phyloP scores from a whole-genome alignment of 2,797 vertebrate genomes.

The Discoglossus pictus region DNA sequence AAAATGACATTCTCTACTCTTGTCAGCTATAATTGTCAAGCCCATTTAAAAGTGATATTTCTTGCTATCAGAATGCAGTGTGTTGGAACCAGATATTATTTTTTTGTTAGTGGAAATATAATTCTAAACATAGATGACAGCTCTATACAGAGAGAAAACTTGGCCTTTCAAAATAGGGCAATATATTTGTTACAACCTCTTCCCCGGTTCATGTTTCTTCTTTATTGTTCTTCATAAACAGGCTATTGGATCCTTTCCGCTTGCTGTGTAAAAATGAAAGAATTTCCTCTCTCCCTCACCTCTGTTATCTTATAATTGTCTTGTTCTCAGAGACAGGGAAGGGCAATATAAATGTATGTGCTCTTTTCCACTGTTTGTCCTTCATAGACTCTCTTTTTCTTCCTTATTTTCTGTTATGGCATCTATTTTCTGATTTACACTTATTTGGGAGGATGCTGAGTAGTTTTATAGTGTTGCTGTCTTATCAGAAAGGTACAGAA shows the following conservation, averaged over 20 bases:
- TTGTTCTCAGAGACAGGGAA: constrained; percentile 72
- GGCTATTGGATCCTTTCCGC: constrained; percentile 69
- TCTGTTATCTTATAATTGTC: constrained; percentile 80
- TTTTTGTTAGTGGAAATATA: constrained; percentile 38
- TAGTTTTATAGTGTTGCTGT: neutral
- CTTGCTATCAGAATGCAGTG: constrained; percentile 59
- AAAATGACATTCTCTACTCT: constrained; percentile 61
- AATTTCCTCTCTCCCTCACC: constrained; percentile 70
- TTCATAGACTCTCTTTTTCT: constrained; percentile 65
- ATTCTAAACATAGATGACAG: constrained; percentile 62
- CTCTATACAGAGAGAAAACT: constrained; percentile 55
- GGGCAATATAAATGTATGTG: constrained; percentile 69
- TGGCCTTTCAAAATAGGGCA: constrained; percentile 61
- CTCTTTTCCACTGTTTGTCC: constrained; percentile 68
- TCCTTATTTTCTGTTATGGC: constrained; percentile 20
- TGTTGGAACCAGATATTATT: constrained; percentile 58
- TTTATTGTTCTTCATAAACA: constrained; percentile 79
- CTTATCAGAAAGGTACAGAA: neutral
- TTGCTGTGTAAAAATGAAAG: constrained; percentile 73
- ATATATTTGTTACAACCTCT: constrained; percentile 71
- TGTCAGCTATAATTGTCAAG: constrained; percentile 65
- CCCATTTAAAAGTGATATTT: constrained; percentile 67
- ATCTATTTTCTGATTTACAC: constrained; percentile 24
- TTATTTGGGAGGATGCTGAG: neutral
- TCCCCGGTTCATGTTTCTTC: constrained; percentile 73